Percentiles rank a stretch among this genome's conserved stretches.
These are phyloP conservation scores for Eupristina koningsbergeri DNA, from an alignment of 1,140 invertebrate genomes.

Conservation along the genomic window DNA sequence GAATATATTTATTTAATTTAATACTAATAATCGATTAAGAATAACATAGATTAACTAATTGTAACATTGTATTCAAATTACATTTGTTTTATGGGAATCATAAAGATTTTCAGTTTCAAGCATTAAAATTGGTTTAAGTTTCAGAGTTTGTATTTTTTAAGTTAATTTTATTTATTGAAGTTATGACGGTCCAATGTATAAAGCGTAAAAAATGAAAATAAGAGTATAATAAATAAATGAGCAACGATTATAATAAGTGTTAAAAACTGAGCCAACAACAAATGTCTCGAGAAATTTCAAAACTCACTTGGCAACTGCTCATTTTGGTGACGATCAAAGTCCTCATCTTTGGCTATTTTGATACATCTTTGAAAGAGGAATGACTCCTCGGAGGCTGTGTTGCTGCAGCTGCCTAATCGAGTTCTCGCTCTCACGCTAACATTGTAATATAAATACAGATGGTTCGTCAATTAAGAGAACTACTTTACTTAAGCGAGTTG, in stretches of 20 bases:
- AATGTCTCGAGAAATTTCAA: slow-evolving; percentile 48
- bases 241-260: slow-evolving; percentile 1
- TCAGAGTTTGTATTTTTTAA: neutral
- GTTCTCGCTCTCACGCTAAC: slow-evolving; percentile 47
- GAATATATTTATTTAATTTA: too few species aligned
- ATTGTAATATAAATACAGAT: slow-evolving; percentile 54
- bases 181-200: neutral
- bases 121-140: too few species aligned
- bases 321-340: slow-evolving; percentile 39
- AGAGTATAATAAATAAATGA: slow-evolving; percentile 11
- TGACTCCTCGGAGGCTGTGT: slow-evolving; percentile 33
- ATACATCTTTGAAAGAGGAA: slow-evolving; percentile 51
- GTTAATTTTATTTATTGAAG: neutral
- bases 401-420: slow-evolving; percentile 40
- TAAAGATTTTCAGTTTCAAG: too few species aligned
- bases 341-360: slow-evolving; percentile 1
- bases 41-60: too few species aligned
- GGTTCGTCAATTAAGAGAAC: slow-evolving; percentile 53
- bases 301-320: slow-evolving; percentile 35
- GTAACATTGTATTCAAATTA: too few species aligned
- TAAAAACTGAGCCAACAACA: neutral
- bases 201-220: neutral
- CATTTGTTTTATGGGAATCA: too few species aligned
- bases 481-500: slow-evolving; percentile 49
- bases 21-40: too few species aligned